Percentiles rank a stretch among this genome's conserved stretches.
Conservation (phyloP, 2,888 invertebrate genomes). For the Ormyrus rosae region DNA sequence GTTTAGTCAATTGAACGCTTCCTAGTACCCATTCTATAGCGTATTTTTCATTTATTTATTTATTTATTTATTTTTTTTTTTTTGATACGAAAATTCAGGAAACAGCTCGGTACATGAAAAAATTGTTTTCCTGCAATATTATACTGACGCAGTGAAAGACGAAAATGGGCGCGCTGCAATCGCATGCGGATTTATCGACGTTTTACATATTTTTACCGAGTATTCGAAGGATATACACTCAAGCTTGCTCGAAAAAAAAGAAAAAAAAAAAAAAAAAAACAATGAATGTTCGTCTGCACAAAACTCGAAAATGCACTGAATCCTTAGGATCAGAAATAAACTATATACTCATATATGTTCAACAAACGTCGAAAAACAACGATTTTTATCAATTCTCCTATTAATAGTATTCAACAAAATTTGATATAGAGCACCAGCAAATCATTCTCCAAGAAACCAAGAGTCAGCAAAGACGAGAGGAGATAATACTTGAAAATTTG, state of each 20-base stretch:
- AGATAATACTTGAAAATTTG: neutral
- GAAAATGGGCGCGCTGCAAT: conserved; percentile 31
- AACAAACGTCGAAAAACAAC: conserved; percentile 46
- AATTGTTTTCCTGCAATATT: conserved; percentile 16
- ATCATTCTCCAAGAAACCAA: neutral
- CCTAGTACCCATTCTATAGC: conserved; percentile 24
- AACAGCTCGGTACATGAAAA: conserved; percentile 26
- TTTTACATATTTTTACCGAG: conserved; percentile 27
- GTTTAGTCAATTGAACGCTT: conserved; percentile 13
- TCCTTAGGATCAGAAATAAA: conserved; percentile 27
- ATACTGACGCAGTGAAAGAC: conserved; percentile 36
- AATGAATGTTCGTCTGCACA: neutral
- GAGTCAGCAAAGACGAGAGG: neutral
- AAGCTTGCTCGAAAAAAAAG: conserved; percentile 4
- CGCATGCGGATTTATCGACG: conserved; percentile 10
- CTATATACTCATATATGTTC: conserved; percentile 22
- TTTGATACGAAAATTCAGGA: conserved; percentile 29
- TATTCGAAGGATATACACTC: conserved; percentile 17
- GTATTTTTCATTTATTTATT: conserved; percentile 8
- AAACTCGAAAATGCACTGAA: neutral
- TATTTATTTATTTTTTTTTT: conserved; percentile 5
- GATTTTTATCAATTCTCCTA: conserved; percentile 9
- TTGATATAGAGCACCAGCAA: neutral
- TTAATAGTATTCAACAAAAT: conserved; percentile 13
- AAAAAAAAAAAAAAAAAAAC: neutral